Evolutionary conservation across 2,113 vertebrate genomes (phyloP), one percentile per base, ranked within the genome.

Genomic region (Melanotaenia duboulayi): DNA sequence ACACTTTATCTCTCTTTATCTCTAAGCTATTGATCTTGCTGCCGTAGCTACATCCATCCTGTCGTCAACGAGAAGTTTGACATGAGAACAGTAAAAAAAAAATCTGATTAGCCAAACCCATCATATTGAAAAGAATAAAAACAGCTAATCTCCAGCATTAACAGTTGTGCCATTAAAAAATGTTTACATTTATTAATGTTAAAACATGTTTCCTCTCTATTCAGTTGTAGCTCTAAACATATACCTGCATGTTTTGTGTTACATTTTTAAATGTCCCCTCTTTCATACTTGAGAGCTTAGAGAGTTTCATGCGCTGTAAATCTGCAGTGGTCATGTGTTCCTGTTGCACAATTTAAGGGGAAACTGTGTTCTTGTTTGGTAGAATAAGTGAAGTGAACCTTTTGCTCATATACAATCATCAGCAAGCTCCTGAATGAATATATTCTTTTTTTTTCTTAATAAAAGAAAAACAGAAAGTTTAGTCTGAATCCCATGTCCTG

Each of bases 141-240:
- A 42, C 17, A n/a, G 20, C 17, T 50, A 7, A 11, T 6, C 49
- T 6, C 57, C 65, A 51, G 13, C 44, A 48, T 66, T 25, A 39
- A 20, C 48, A 56, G 14, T 70, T 48, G 57, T 83, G 83, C 81
- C 87, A 90, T 42, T 14, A 23, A 48, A 24, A 74, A 63, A 48
- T 67, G 79, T 89, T 86, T 86, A 83, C 85, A 78, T 32, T n/a
- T 11, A 71, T 64, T 32, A 22, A 56, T 57, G 22, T 37, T 71
- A 20, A 7, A n/a, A 20, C 37, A 22, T 42, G 28, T 55, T 23
- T 40, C 35, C n/a, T 28, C 25, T 28, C 0, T 23, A 37, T 40
- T 16, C 44, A 19, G 39, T 11, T 24, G 20, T 37, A 35, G 19
- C 62, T 56, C n/a, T 71, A 39, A 63, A 28, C 63, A 20, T 16